Base-by-base conservation (phyloP, 2,888 invertebrate species). In the Linnaemya vulpina region DNA sequence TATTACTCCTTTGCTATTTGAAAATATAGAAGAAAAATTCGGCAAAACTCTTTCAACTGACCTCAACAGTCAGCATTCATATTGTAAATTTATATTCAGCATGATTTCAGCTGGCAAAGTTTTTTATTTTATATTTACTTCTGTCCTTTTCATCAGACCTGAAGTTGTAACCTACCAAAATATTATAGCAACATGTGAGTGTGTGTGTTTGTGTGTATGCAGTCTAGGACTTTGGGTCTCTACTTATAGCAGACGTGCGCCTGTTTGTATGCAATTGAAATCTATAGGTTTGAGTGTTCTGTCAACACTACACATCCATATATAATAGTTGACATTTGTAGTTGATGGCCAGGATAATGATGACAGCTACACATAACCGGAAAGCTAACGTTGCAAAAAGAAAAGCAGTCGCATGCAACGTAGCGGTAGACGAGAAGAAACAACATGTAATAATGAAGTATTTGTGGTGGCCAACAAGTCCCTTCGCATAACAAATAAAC, bases 281-380 rank as follows among this genome's bases (percentile, higher is more conserved):
- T 87, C 88, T 87, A 87, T 84, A 87, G 86, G 87, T 87, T 90
- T 89, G 88, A 90, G 90, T 88, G 90, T 89, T 89, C 88, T 88
- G 90, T 90, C 90, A 90, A 90, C 90, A 89, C 87, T 87, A 65
- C 71, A 76, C 67, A 74, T 67, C 87, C 87, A 65, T 65, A 76
- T 73, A 70, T 67, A 80, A 80, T 60, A 88, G 88, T 87, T 90
- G 90, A 90, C 90, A 90, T 90, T 90, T 86, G 90, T 88, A 89
- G 90, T 90, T 90, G 90, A 89, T 90, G 90, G 89, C 88, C 90
- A 87, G 88, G 87, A 90, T 90, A 90, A 90, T 90, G 90, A 90
- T 90, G 90, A 90, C 89, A 88, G 89, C 88, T 89, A 77, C 81
- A 77, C 86, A 70, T 22, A 60, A 70, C 55, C 71, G 46, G 62